Percentiles rank a stretch among this genome's conserved stretches.
These are phyloP conservation scores for Ispidina picta DNA, from an alignment of 2,797 vertebrate species.

Conservation along the genomic window DNA sequence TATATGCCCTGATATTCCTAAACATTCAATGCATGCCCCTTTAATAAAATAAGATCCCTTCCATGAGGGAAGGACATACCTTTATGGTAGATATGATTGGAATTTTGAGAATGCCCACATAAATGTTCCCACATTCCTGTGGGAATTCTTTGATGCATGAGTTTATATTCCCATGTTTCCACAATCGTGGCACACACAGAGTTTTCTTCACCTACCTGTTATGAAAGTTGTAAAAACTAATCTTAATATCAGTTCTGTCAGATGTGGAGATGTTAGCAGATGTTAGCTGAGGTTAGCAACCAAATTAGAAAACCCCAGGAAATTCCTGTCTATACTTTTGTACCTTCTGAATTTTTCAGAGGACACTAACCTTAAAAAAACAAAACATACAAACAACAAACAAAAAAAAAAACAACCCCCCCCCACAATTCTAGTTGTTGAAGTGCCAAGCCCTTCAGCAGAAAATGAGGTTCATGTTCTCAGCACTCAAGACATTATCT, in stretches of 20 bases:
- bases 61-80: background rate
- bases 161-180: background rate
- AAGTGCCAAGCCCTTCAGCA: background rate
- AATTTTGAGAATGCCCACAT: background rate
- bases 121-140: background rate
- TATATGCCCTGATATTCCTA: background rate
- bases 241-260: background rate
- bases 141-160: background rate
- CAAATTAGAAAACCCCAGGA: background rate
- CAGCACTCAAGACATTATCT: background rate
- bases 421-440: background rate
- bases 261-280: background rate
- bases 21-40: fast-evolving
- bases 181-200: background rate
- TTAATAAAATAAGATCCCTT: background rate
- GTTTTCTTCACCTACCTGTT: background rate
- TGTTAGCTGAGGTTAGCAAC: background rate
- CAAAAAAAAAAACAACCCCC: background rate
- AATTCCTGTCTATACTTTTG: background rate
- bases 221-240: background rate
- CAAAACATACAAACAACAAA: no score
- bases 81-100: background rate
- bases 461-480: background rate
- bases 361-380: background rate
- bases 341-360: background rate